Evolutionary conservation across 2,113 vertebrate genomes (phyloP), one percentile per base, ranked within the genome.

Genomic region (Prunella himalayana): DNA sequence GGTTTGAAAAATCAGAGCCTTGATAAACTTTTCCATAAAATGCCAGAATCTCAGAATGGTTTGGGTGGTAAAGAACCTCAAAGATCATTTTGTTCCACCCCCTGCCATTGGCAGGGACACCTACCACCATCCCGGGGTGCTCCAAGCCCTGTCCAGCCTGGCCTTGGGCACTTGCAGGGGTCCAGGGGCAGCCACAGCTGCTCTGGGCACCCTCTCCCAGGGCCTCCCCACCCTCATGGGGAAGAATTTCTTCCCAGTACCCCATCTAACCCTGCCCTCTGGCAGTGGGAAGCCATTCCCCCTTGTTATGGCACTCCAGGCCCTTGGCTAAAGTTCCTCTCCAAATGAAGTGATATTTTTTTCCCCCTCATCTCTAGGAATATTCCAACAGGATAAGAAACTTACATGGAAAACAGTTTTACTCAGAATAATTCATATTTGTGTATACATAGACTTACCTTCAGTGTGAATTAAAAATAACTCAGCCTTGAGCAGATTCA

Each of bases 141-240:
- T 71, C 57, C 49, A 10, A 56, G 14, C 13, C 35, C 30, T 0
- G 0, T 35, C 25, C 35, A 71, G 2, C 41, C 35, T 49, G 60
- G 24, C 28, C 50, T 50, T 42, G 57, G 66, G 0, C 31, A 19
- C 42, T 72, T 0, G 13, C n/a, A 63, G 30, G 16, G 7, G 35
- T 63, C 13, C 25, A 57, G 35, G 45, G 18, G 14, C 45, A 60
- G 53, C 53, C 45, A 18, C 63, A 42, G 42, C 21, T 71, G 1
- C 85, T 54, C 49, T 79, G 49, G 50, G 21, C 35, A 80, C 5
- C 9, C 75, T 71, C 41, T 70, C 31, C 35, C 49, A 49, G 57
- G 9, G 18, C 28, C 37, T 66, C 0, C 0, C 6, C 60, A 24
- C 27, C 6, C 37, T 73, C 51, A 0, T 6, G 28, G 68, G 37